Percentiles rank a stretch among this genome's conserved stretches.
phyloP scores from a whole-genome alignment of 2,797 vertebrate species.

The Paguma larvata region DNA sequence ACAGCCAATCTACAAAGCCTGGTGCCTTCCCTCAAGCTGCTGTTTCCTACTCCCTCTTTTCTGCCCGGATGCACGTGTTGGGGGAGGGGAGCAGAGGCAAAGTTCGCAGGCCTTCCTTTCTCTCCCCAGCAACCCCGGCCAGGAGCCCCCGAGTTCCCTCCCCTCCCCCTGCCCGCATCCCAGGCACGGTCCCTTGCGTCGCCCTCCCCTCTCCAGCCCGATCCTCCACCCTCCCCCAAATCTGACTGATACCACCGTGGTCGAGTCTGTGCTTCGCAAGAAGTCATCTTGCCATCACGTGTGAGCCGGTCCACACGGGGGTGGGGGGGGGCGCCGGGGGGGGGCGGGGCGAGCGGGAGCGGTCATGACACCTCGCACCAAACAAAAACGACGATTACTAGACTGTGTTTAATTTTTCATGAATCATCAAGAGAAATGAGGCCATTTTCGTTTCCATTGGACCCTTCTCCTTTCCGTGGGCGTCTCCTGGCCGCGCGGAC shows the following conservation, averaged over 20 bases:
- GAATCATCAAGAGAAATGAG: slow-evolving; percentile 49
- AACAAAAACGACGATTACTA: not conserved
- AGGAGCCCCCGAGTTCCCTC: not conserved
- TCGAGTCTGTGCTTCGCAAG: not conserved
- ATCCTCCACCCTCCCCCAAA: not conserved
- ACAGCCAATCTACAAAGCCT: not conserved
- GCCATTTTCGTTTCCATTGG: slow-evolving; percentile 59
- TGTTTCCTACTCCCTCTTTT: slow-evolving; percentile 7
- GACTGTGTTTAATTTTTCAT: slow-evolving; percentile 8
- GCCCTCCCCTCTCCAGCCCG: not conserved
- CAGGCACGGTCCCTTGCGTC: not conserved
- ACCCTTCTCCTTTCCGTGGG: slow-evolving; percentile 33
- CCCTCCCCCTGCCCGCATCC: not conserved
- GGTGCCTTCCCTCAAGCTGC: slow-evolving; percentile 21
- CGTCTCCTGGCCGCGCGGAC: not conserved
- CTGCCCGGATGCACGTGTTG: slow-evolving; percentile 13
- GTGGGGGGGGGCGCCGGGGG: not conserved
- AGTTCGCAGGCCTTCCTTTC: slow-evolving; percentile 28
- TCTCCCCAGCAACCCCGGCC: not conserved
- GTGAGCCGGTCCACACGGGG: not conserved
- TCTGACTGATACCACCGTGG: not conserved
- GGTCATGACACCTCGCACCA: not conserved
- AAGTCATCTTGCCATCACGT: not conserved
- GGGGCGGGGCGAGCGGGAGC: not conserved
- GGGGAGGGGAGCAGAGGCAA: slow-evolving; percentile 62